phyloP scores from a whole-genome alignment of 30 jellyfish, hydroid and myxozoan species.

The Pseudorhiza aurosa region DNA sequence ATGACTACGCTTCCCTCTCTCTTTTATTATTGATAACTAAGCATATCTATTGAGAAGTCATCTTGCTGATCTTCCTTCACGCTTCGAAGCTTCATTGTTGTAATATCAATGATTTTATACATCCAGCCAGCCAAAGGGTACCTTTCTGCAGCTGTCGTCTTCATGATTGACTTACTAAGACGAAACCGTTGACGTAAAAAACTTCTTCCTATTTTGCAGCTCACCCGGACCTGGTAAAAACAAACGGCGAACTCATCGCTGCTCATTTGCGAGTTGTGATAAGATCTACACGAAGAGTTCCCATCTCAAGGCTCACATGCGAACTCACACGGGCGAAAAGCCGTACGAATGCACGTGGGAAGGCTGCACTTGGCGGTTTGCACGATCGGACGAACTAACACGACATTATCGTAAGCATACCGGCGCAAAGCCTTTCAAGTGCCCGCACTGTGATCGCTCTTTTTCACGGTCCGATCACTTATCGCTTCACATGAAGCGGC shows the following conservation, averaged over 20 bases:
- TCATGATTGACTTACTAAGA: not conserved
- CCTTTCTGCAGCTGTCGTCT: too few relatives aligned
- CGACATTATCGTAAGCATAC: conserved; percentile 99
- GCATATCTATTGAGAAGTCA: too few relatives aligned
- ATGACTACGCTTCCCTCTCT: not conserved
- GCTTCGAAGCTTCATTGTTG: too few relatives aligned
- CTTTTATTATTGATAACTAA: not conserved
- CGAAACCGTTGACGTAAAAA: not conserved
- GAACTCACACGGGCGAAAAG: conserved; percentile 99
- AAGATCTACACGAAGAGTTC: conserved; percentile 96
- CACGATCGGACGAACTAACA: conserved; percentile 99
- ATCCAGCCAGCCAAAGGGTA: too few relatives aligned
- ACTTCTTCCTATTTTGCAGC: conserved; percentile 20
- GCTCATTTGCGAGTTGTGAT: conserved; percentile 91
- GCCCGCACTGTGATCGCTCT: conserved; percentile 97
- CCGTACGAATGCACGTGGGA: conserved; percentile 99
- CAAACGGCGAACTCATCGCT: conserved; percentile 89
- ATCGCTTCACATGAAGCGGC: conserved; percentile 98
- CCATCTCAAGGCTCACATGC: conserved; percentile 99
- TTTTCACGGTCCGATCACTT: conserved; percentile 98
- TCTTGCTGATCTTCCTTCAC: too few relatives aligned
- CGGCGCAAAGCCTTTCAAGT: conserved; percentile 96
- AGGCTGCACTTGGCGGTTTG: conserved; percentile 99
- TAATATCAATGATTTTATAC: too few relatives aligned
- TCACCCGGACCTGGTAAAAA: conserved; percentile 70